A percentile compares a stretch with the other conserved stretches of the same genome.
phyloP scores from a whole-genome alignment of 2,888 invertebrate species.

The Branchinecta sandiegonensis region DNA sequence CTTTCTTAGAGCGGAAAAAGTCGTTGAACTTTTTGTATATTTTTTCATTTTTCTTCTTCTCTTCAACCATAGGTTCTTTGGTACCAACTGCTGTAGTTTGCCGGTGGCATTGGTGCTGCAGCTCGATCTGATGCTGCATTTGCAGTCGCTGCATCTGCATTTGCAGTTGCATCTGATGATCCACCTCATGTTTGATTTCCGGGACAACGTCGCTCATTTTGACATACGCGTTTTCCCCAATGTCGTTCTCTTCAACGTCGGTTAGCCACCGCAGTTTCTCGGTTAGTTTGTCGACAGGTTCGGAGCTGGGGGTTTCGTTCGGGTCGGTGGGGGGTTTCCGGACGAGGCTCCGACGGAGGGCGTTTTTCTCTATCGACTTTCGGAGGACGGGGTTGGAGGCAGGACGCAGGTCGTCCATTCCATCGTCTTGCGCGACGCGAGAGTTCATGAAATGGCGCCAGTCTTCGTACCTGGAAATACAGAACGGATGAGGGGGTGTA shows the following conservation, averaged over 20 bases:
- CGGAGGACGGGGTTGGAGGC: neutral
- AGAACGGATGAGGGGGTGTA: too few relatives aligned
- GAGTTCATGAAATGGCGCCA: conserved; percentile 20
- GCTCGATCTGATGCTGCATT: conserved; percentile 28
- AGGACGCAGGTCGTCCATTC: neutral
- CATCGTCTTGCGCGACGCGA: neutral
- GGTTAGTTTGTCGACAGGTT: conserved; percentile 50
- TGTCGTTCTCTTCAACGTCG: conserved; percentile 49
- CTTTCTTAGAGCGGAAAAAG: conserved; percentile 35
- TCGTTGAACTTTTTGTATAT: conserved; percentile 50
- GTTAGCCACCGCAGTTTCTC: conserved; percentile 71
- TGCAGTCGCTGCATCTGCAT: conserved; percentile 27
- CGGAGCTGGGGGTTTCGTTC: conserved; percentile 39
- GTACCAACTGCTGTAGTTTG: conserved; percentile 21
- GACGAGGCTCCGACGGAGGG: conserved; percentile 59
- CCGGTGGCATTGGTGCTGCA: conserved; percentile 24
- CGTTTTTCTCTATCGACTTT: conserved; percentile 35
- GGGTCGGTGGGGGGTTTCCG: conserved; percentile 43
- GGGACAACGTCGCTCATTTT: conserved; percentile 13
- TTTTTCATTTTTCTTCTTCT: conserved; percentile 22
- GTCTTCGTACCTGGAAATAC: conserved; percentile 19
- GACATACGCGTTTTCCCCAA: conserved; percentile 19
- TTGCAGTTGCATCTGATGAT: conserved; percentile 26
- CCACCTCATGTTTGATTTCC: conserved; percentile 30
- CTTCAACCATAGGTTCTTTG: conserved; percentile 28